Evolutionary conservation across 1,140 invertebrate species (phyloP).

Genomic region (Pseudomyrmex pallidus): DNA sequence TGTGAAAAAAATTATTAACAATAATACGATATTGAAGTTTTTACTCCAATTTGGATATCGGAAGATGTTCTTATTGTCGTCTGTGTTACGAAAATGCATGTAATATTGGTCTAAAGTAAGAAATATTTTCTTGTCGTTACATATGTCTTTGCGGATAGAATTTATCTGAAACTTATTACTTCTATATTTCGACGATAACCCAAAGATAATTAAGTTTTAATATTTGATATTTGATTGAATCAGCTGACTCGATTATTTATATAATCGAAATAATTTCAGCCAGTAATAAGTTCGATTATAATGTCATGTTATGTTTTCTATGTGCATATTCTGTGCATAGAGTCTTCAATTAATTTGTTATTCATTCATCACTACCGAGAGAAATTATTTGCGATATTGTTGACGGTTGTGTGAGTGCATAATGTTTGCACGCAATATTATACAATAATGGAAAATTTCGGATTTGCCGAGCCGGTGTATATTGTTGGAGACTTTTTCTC

Average conservation of each 20-base stretch:
- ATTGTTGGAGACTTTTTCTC: slow-evolving; percentile 21
- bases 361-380: neutral
- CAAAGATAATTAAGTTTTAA: slow-evolving; percentile 11
- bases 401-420: slow-evolving; percentile 12
- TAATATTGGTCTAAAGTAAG: neutral
- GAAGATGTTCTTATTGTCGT: neutral
- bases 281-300: slow-evolving; percentile 9
- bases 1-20: slow-evolving; percentile 11
- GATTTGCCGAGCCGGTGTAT: neutral
- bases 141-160: neutral
- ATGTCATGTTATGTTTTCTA: neutral
- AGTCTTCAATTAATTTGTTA: slow-evolving; percentile 45
- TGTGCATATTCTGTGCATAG: neutral
- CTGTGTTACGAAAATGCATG: neutral
- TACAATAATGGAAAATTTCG: neutral
- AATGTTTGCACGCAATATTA: slow-evolving; percentile 40
- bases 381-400: slow-evolving; percentile 18
- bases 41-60: neutral
- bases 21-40: neutral
- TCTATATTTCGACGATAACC: neutral
- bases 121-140: neutral
- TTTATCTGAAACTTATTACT: slow-evolving; percentile 2
- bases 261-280: slow-evolving; percentile 30
- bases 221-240: slow-evolving; percentile 21
- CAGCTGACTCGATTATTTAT: neutral